Percentiles rank a stretch among this genome's conserved stretches.
phyloP scores from a whole-genome alignment of 2,888 invertebrate genomes.

The Pseudococcus longispinus region DNA sequence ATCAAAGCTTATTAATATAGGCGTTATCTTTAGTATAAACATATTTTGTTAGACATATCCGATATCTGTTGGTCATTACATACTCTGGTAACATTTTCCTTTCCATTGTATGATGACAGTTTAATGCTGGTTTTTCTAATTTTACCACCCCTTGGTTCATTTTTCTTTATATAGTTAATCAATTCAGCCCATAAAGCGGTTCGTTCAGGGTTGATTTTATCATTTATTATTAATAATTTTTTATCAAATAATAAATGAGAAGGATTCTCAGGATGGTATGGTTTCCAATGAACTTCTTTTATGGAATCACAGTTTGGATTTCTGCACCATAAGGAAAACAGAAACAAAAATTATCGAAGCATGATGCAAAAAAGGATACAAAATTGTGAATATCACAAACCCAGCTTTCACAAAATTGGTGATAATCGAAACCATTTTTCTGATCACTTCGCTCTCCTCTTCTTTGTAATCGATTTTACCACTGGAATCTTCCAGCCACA shows the following conservation, averaged over 20 bases:
- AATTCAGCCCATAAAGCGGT: neutral
- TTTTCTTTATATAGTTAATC: neutral
- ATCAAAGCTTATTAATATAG: too few relatives aligned
- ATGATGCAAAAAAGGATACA: neutral
- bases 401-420: neutral
- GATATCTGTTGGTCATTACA: too few relatives aligned
- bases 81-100: neutral
- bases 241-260: neutral
- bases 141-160: neutral
- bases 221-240: neutral
- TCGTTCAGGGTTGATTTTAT: neutral
- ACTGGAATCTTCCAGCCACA: neutral
- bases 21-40: too few relatives aligned
- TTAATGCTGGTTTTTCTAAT: neutral
- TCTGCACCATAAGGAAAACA: neutral
- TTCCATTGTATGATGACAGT: neutral
- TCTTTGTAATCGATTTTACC: neutral
- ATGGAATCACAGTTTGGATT: neutral
- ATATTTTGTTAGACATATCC: too few relatives aligned
- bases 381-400: neutral
- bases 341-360: neutral
- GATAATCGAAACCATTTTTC: neutral
- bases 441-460: neutral
- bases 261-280: neutral
- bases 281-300: neutral